These are phyloP conservation scores for Syrista parreyssii DNA, from an alignment of 2,888 invertebrate species.

Conservation along the genomic window DNA sequence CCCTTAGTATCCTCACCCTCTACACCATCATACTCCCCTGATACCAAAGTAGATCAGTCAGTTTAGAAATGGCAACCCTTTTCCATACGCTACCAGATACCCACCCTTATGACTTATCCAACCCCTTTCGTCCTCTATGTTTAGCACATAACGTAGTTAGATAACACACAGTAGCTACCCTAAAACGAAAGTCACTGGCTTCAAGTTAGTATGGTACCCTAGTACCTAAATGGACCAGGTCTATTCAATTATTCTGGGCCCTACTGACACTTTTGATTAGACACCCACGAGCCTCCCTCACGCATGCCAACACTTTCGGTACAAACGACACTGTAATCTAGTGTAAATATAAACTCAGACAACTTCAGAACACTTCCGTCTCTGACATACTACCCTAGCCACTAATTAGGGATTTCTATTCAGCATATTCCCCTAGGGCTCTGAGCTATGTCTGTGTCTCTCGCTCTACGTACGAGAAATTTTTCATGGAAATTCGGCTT, in stretches of 20 bases:
- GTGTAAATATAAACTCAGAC: neutral
- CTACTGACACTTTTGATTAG: neutral
- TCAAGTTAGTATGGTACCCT: neutral
- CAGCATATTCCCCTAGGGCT: constrained; percentile 25
- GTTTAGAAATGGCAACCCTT: constrained; percentile 39
- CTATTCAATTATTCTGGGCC: neutral
- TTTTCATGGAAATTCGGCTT: neutral
- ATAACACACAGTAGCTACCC: neutral
- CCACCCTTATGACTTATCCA: neutral
- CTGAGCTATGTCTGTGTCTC: neutral
- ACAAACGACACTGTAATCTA: neutral
- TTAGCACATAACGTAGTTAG: neutral
- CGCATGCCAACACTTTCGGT: neutral
- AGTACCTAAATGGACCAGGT: neutral
- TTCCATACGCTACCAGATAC: neutral
- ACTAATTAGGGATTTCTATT: constrained; percentile 55
- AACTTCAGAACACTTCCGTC: constrained; percentile 31
- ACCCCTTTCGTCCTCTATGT: neutral
- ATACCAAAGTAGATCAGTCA: constrained; percentile 45
- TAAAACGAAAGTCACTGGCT: neutral
- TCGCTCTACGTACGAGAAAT: neutral
- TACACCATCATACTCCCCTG: constrained; percentile 34
- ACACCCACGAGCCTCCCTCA: neutral
- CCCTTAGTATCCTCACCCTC: constrained; percentile 18
- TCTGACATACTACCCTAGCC: constrained; percentile 47